A percentile compares a stretch with the other conserved stretches of the same genome.
Conservation (phyloP, 2,113 vertebrate species). For the Aptenodytes forsteri region DNA sequence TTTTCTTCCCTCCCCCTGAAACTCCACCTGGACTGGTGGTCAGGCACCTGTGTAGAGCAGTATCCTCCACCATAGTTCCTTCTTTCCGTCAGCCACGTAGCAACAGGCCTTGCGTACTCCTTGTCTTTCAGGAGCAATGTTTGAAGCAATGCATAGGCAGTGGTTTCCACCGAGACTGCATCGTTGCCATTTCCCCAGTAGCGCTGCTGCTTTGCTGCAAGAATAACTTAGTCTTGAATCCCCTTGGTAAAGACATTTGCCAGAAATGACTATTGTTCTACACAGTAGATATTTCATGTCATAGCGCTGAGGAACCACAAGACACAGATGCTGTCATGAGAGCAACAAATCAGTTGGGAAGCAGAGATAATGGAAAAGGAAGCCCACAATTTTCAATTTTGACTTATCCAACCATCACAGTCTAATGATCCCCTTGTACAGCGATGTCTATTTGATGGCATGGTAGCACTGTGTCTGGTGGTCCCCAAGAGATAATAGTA, state of each 20-base stretch:
- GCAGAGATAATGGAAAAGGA: background rate
- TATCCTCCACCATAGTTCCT: slow-evolving; percentile 79
- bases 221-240: background rate
- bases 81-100: slow-evolving; percentile 74
- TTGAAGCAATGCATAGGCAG: slow-evolving; percentile 79
- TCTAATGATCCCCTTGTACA: background rate
- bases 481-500: background rate
- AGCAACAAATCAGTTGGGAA: background rate
- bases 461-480: background rate
- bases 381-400: background rate
- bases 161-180: slow-evolving; percentile 75
- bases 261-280: background rate
- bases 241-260: background rate
- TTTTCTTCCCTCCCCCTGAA: background rate
- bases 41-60: slow-evolving; percentile 66
- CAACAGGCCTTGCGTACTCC: slow-evolving; percentile 57
- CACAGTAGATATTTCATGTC: background rate
- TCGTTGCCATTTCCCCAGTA: slow-evolving; percentile 44
- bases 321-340: background rate
- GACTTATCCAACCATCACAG: background rate
- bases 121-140: slow-evolving; percentile 62
- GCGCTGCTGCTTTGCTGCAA: slow-evolving; percentile 53
- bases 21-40: background rate
- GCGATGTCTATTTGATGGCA: fast-evolving
- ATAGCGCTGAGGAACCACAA: background rate